Base-by-base conservation (phyloP, 2,797 vertebrate species). In the Diplodus sargus region DNA sequence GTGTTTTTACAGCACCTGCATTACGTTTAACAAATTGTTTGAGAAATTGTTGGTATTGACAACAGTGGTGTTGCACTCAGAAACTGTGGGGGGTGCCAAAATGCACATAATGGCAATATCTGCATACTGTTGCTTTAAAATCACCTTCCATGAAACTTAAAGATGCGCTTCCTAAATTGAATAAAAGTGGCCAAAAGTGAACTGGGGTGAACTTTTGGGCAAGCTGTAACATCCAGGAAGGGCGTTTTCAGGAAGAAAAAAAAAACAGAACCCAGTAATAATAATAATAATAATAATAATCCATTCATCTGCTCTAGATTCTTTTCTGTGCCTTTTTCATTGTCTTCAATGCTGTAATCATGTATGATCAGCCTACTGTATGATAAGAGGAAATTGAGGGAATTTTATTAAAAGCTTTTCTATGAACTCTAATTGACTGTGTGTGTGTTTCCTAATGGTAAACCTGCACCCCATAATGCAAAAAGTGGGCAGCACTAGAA, bases 321-420 rank as follows among this genome's bases (percentile, higher is more conserved):
- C 13, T 72, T 82, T 57, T 42, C 68, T 77, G 78, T 89, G 71
- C 82, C 70, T 92, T 84, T 81, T 34, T 9, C 34, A 34, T 20
- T 84, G 53, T 75, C 30, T 57, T 78, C 20, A 64, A 49, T 74
- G 57, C 42, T 82, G 66, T 85, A 84, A 84, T 89, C 70, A 70
- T 80, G 72, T 72, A 57, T 84, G 63, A 89, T 84, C 63, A 71
- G 74, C 9, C 66, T 66, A 51, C 18, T 85, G 83, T 87, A 72
- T 72, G 52, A 79, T 83, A 74, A 74, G 48, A 88, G 82, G 81
- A 85, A 90, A 90, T 77, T 77, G 78, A 73, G 90, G 89, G 82
- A 82, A 81, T 74, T 90, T 82, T 87, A 92, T 82, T 91, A 91
- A 92, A 91, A 23, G 1, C 11, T 81, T 90, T 91, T 92, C 63